Percentiles rank a stretch among this genome's conserved stretches.
phyloP scores from a whole-genome alignment of 2,888 invertebrate species.

The Xestobium rufovillosum region DNA sequence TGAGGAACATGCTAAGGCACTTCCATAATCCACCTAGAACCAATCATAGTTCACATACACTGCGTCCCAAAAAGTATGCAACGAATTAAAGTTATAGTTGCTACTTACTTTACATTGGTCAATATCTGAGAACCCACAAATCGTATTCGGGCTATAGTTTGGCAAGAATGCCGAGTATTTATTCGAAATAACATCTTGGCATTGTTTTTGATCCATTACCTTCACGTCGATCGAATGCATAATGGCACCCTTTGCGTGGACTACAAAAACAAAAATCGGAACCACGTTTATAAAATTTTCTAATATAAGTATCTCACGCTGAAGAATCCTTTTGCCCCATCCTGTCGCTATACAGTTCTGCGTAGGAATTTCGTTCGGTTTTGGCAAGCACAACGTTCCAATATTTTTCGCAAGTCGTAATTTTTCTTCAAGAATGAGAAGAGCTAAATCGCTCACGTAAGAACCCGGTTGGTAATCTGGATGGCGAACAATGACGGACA shows the following conservation, averaged over 20 bases:
- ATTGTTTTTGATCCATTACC: conserved; percentile 54
- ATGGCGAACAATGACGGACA: conserved; percentile 61
- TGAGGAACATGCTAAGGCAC: conserved; percentile 70
- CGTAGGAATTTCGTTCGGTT: conserved; percentile 51
- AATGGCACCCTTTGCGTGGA: conserved; percentile 64
- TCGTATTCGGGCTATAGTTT: conserved; percentile 54
- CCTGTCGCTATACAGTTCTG: conserved; percentile 68
- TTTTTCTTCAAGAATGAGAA: conserved; percentile 59
- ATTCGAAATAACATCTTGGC: conserved; percentile 50
- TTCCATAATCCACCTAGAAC: conserved; percentile 60
- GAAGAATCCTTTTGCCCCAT: conserved; percentile 73
- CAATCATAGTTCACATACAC: conserved; percentile 4
- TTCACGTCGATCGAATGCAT: conserved; percentile 68
- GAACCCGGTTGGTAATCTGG: conserved; percentile 58
- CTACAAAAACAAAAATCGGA: conserved; percentile 43
- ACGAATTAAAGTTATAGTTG: no score
- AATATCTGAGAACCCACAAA: conserved; percentile 62
- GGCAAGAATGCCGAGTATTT: conserved; percentile 52
- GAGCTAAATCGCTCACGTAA: conserved; percentile 61
- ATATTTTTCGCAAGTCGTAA: conserved; percentile 61
- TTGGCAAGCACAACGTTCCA: conserved; percentile 63
- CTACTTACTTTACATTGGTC: conserved; percentile 66
- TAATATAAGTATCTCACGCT: conserved; percentile 50
- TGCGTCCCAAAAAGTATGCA: no score
- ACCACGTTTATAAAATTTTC: not conserved